Conservation (phyloP, 2,797 vertebrate species). For the Rhinatrema bivittatum region DNA sequence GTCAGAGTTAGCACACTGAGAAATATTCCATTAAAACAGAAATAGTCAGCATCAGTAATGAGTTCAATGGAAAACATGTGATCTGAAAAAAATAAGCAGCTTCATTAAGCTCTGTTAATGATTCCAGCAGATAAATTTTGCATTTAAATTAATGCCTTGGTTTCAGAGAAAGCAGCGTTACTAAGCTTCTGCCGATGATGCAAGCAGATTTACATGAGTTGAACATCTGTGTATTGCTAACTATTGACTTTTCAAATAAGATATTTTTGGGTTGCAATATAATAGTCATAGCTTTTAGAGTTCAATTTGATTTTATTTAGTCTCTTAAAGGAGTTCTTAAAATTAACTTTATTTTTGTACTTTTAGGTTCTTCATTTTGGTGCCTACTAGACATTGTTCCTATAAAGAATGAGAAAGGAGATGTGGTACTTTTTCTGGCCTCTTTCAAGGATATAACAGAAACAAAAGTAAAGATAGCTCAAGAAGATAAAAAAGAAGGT, state of each 20-base stretch:
- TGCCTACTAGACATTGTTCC: slow-evolving; percentile 95
- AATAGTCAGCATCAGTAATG: slow-evolving; percentile 9
- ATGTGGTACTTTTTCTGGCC: slow-evolving; percentile 92
- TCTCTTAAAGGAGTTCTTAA: slow-evolving; percentile 4
- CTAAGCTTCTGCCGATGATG: slow-evolving; percentile 24
- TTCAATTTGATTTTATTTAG: neutral
- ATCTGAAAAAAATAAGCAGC: slow-evolving; percentile 31
- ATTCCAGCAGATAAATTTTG: slow-evolving; percentile 28
- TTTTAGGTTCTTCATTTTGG: slow-evolving; percentile 85
- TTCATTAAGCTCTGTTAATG: slow-evolving; percentile 37
- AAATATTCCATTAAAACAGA: slow-evolving; percentile 12
- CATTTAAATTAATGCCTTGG: slow-evolving; percentile 38
- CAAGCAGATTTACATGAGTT: slow-evolving; percentile 25
- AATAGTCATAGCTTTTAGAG: slow-evolving; percentile 14
- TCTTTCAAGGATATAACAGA: slow-evolving; percentile 97
- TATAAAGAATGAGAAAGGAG: slow-evolving; percentile 97
- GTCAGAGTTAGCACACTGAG: neutral
- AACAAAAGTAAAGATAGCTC: slow-evolving; percentile 83
- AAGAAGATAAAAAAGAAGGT: slow-evolving; percentile 94
- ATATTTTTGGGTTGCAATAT: slow-evolving; percentile 10
- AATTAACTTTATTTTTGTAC: slow-evolving; percentile 25
- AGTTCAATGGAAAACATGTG: slow-evolving; percentile 27
- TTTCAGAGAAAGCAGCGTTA: slow-evolving; percentile 30
- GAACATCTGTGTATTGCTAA: slow-evolving; percentile 39
- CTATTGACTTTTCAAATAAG: slow-evolving; percentile 37